Base-by-base conservation (phyloP, 1,140 invertebrate species). In the Lucilia sericata region DNA sequence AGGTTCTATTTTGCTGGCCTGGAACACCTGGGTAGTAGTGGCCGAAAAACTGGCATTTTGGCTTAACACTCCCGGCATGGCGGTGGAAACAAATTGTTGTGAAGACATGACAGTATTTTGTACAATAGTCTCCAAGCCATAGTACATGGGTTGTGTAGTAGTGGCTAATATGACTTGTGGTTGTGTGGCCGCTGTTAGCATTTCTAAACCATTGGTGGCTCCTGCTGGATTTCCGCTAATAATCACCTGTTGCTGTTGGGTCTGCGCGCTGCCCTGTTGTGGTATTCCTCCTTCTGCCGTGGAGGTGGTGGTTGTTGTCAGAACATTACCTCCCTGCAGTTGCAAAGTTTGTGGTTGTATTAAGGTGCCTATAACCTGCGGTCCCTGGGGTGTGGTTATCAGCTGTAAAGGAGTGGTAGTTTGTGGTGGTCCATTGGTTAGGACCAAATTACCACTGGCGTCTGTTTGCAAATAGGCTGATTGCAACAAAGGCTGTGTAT, bases 61-160 rank as follows among this genome's bases (percentile, higher is more conserved):
- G 42, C 95, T 94, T 10, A 96, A 91, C 13, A 96, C 94, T 74
- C 95, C 95, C 80, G 95, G 95, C 91, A 96, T 94, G 5, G 95
- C 93, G 4, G 95, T 95, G 12, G 95, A 94, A 36, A 96, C 93
- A 88, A 96, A 96, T 86, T 96, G 95, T 88, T 96, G 96, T 34
- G 95, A 96, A 25, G 95, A 95, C 95, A 96, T 96, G 0, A 96
- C 95, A 14, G 96, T 96, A 87, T 96, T 96, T 89, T 96, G 96
- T 13, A 96, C 95, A 83, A 96, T 96, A 0, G 96, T 96, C 91
- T 96, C 96, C 85, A 96, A 92, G 0, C 95, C 95, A 85, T 96
- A 96, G 87, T 96, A 96, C 88, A 96, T 94, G 2, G 95, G 95
- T 85, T 96, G 95, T 70, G 93, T 94, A 34, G 93, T 92, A 75